A percentile compares a stretch with the other conserved stretches of the same genome.
phyloP scores from a whole-genome alignment of 2,113 vertebrate species.

The Chitala chitala region DNA sequence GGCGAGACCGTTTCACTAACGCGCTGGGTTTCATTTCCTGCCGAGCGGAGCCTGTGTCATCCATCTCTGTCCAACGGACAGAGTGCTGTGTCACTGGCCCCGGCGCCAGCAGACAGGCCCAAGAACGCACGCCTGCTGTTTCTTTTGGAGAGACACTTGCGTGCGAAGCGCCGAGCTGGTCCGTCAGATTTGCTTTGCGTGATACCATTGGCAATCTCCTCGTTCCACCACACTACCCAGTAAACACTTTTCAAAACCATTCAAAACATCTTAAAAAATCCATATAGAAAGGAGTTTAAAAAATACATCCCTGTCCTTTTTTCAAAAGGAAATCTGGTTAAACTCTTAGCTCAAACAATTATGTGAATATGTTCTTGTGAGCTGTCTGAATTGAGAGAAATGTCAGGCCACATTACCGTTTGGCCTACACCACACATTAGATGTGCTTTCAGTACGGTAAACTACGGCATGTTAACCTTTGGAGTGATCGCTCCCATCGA shows the following conservation, averaged over 20 bases:
- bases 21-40: not conserved
- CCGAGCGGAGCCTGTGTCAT: not conserved
- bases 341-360: not conserved
- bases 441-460: too few relatives aligned
- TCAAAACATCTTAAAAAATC: not conserved
- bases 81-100: not conserved
- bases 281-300: not conserved
- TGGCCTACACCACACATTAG: not conserved
- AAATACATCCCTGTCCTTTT: not conserved
- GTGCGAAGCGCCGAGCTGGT: not conserved
- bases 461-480: too few relatives aligned
- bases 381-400: not conserved
- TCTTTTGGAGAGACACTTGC: too few relatives aligned
- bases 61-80: not conserved
- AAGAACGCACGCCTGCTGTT: not conserved
- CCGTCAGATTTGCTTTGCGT: not conserved
- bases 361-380: not conserved
- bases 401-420: not conserved
- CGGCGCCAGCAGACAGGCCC: not conserved
- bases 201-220: too few relatives aligned
- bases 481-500: too few relatives aligned
- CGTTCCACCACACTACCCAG: not conserved
- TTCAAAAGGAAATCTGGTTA: not conserved
- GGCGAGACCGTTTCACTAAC: not conserved
- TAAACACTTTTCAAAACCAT: not conserved